Conservation (phyloP, 2,797 vertebrate genomes). For the Gorsachius magnificus region DNA sequence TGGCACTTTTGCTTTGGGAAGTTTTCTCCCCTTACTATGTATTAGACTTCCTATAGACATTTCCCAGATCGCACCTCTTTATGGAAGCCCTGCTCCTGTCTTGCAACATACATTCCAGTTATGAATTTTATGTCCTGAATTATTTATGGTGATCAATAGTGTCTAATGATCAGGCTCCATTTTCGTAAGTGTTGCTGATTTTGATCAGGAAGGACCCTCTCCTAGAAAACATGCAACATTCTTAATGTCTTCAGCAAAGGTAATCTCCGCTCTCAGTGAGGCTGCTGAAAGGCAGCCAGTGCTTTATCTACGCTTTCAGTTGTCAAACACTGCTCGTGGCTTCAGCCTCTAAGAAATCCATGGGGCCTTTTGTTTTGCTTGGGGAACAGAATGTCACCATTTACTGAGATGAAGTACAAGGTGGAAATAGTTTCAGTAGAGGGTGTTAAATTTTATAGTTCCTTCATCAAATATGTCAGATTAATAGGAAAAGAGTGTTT, state of each 20-base stretch:
- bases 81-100: background rate
- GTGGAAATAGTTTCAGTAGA: conserved; percentile 51
- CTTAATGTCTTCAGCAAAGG: background rate
- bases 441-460: conserved; percentile 35
- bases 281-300: background rate
- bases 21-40: background rate
- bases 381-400: background rate
- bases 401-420: conserved; percentile 20
- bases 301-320: background rate
- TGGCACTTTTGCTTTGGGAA: background rate
- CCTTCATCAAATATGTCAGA: conserved; percentile 36
- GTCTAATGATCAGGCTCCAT: background rate
- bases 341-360: background rate
- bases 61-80: background rate
- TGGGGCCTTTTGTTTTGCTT: background rate
- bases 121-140: background rate
- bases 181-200: background rate
- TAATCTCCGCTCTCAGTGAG: background rate
- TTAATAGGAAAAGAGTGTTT: conserved; percentile 50
- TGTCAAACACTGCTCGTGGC: background rate
- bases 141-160: background rate
- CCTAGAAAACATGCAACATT: background rate
- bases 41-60: background rate
- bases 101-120: background rate
- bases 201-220: background rate